Conservation (phyloP, 2,888 invertebrate species). For the Xestobium rufovillosum region DNA sequence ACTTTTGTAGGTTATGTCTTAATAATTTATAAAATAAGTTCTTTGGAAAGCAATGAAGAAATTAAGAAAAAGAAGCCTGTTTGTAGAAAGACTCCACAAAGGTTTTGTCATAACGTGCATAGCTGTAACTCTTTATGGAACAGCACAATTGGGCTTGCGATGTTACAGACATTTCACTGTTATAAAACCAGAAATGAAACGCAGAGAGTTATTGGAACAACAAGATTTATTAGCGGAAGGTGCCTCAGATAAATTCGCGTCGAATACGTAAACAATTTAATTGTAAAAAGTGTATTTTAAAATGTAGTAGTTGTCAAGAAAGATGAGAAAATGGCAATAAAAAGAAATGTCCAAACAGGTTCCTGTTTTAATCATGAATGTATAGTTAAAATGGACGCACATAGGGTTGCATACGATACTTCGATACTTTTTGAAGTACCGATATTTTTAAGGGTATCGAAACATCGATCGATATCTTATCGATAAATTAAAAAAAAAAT, state of each 20-base stretch:
- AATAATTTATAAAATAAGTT: constrained; percentile 5
- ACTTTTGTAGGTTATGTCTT: constrained; percentile 4
- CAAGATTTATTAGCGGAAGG: constrained; percentile 46
- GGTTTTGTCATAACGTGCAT: constrained; percentile 49
- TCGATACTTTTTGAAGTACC: too few species aligned
- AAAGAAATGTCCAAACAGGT: too few species aligned
- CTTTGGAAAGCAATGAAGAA: constrained; percentile 36
- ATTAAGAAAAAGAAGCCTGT: constrained; percentile 34
- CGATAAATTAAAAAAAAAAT: too few species aligned
- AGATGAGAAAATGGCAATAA: too few species aligned
- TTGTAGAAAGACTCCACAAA: constrained; percentile 48
- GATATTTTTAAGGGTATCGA: too few species aligned
- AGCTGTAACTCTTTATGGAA: constrained; percentile 48
- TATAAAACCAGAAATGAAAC: constrained; percentile 40
- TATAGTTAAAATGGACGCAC: too few species aligned
- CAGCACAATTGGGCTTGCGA: constrained; percentile 42
- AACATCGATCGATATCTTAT: too few species aligned
- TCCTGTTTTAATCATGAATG: too few species aligned
- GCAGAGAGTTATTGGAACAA: constrained; percentile 40
- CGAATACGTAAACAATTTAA: too few species aligned
- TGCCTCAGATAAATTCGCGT: constrained; percentile 34
- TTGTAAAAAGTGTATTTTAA: too few species aligned
- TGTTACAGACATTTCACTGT: constrained; percentile 47
- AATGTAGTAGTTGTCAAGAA: too few species aligned
- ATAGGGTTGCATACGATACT: too few species aligned